Evolutionary conservation across 2,888 invertebrate genomes (phyloP), one percentile per base, ranked within the genome.

Genomic region (Hyles lineata): DNA sequence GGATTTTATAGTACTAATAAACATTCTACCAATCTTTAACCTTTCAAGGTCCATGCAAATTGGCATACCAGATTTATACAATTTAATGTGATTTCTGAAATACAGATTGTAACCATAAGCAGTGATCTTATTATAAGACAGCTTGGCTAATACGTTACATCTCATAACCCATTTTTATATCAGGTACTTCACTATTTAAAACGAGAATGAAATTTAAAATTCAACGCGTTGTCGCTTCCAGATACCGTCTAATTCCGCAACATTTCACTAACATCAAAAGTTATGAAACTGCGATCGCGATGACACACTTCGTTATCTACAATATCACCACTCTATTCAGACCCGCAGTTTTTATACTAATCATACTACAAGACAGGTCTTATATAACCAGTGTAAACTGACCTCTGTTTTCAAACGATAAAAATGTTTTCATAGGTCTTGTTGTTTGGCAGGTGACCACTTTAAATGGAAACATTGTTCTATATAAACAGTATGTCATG

Each of bases 291-390:
- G 21, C 23, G 21, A 67, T 67, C 63, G 32, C 43, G 63, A 67
- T 67, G 63, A 23, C 63, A 43, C 15, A 67, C 43, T 67, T 67
- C 15, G 63, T 43, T 67, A 67, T 67, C 63, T 67, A 19, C 6
- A 62, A 62, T 55, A 55, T 67, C 43, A 11, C 43, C 43, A 21
- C 15, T 23, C 8, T 67, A 67, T 21, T 43, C 23, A 67, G 63
- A 43, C 11, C 55, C 43, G 15, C 21, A 67, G 7, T 43, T 67
- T 67, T 67, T 35, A 21, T 21, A 63, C 21, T 1, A 35, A 63
- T 11, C 35, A 3, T 43, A 43, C n/a, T 8, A 21, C 21, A 63
- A 1, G 55, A 55, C 55, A 55, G 55, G n/a, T 55, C 55, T 19
- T 55, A 43, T 0, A 15, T 15, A 11, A 7, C 61, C 29, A 32